These are phyloP conservation scores for Xenops minutus DNA, from an alignment of 2,797 vertebrate species.

Conservation along the genomic window DNA sequence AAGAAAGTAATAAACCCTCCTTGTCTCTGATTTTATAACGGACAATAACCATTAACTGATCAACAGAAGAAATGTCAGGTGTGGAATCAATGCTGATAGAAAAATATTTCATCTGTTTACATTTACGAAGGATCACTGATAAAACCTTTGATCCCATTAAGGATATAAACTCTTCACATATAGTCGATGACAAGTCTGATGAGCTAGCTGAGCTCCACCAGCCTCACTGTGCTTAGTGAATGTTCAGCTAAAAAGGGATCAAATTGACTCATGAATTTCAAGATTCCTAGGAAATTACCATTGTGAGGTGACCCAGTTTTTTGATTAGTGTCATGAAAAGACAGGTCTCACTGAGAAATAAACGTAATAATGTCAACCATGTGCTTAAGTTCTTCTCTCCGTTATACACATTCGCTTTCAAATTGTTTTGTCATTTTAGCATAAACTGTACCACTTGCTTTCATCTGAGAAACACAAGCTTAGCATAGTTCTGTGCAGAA, in stretches of 20 bases:
- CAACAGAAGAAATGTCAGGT: conserved; percentile 74
- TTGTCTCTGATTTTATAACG: conserved; percentile 58
- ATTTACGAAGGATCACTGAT: conserved; percentile 70
- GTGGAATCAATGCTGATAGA: conserved; percentile 71
- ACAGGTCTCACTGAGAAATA: conserved; percentile 75
- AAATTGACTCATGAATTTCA: conserved; percentile 74
- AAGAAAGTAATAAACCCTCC: conserved; percentile 58
- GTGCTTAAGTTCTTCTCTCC: conserved; percentile 72
- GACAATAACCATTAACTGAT: conserved; percentile 76
- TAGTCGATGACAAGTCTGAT: conserved; percentile 72
- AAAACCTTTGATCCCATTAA: conserved; percentile 81
- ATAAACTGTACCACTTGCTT: conserved; percentile 73
- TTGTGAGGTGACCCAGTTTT: conserved; percentile 76
- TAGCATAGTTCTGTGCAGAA: conserved; percentile 70
- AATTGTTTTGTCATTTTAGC: conserved; percentile 75
- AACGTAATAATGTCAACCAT: conserved; percentile 71
- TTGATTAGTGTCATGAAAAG: conserved; percentile 75
- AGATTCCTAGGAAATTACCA: conserved; percentile 76
- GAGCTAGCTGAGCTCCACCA: conserved; percentile 63
- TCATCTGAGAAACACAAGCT: conserved; percentile 65
- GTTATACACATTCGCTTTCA: conserved; percentile 69
- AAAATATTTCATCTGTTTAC: conserved; percentile 71
- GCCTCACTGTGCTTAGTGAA: conserved; percentile 53
- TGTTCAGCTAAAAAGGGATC: conserved; percentile 71
- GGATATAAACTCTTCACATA: conserved; percentile 76